phyloP scores from a whole-genome alignment of 2,113 vertebrate genomes.

The Gymnorhina tibicen region DNA sequence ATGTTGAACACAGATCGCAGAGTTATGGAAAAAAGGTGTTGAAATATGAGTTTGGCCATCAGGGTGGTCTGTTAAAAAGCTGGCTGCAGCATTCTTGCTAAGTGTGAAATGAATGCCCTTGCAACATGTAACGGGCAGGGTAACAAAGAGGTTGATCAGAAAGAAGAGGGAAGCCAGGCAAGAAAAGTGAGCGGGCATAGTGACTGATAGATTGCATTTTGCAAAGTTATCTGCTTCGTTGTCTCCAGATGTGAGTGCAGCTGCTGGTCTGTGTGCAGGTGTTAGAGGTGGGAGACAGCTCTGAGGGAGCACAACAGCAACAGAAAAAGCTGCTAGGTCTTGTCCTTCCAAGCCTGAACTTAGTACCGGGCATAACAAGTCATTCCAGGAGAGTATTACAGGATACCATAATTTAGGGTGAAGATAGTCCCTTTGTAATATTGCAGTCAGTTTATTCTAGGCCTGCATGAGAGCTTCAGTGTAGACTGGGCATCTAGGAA shows the following conservation, averaged over 20 bases:
- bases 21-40: not conserved
- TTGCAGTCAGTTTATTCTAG: not conserved
- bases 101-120: not conserved
- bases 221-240: accelerated
- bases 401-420: not conserved
- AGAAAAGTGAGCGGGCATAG: not conserved
- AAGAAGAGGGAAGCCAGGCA: not conserved
- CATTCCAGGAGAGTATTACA: not conserved
- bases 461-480: not conserved
- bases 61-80: not conserved
- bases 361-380: not conserved
- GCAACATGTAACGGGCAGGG: accelerated
- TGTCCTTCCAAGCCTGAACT: not conserved
- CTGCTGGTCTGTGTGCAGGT: not conserved
- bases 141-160: not conserved
- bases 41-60: not conserved
- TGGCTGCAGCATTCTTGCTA: not conserved
- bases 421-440: not conserved
- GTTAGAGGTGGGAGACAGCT: not conserved
- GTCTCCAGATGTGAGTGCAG: not conserved
- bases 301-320: not conserved
- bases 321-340: not conserved
- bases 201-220: not conserved
- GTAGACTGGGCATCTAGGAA: not conserved
- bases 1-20: not conserved